Conservation (phyloP, 1,140 invertebrate genomes). For the Holcopasites calliopsidis region DNA sequence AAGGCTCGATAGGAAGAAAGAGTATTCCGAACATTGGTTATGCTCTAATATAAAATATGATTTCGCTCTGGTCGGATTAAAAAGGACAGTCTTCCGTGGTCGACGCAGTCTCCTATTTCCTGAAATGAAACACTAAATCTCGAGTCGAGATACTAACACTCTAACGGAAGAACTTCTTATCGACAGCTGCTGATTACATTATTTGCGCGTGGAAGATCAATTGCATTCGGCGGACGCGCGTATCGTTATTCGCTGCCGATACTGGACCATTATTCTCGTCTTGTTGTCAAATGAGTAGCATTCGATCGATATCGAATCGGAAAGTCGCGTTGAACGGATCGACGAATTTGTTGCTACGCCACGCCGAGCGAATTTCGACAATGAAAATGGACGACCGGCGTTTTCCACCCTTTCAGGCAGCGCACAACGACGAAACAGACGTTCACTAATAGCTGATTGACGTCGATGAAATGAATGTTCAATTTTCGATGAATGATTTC, state of each 20-base stretch:
- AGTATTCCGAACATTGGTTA: background rate
- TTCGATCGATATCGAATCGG: background rate
- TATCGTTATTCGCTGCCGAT: background rate
- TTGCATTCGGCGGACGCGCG: no score
- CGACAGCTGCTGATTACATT: conserved; percentile 6
- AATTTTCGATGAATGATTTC: background rate
- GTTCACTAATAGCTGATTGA: background rate
- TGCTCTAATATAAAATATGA: conserved; percentile 56
- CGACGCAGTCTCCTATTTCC: background rate
- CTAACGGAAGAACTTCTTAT: background rate
- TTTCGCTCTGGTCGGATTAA: background rate
- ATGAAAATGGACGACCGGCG: background rate
- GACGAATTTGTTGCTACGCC: background rate
- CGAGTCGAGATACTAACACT: background rate
- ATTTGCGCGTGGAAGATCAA: conserved; percentile 4
- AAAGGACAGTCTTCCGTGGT: background rate
- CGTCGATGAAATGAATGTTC: background rate
- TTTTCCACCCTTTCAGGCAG: background rate
- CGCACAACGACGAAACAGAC: background rate
- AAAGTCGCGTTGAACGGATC: background rate
- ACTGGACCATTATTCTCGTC: background rate
- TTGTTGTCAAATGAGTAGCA: background rate
- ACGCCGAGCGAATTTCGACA: background rate
- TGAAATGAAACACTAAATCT: conserved; percentile 39
- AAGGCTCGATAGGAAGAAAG: background rate